Base-by-base conservation (phyloP, 2,113 vertebrate genomes). In the Athene cunicularia region DNA sequence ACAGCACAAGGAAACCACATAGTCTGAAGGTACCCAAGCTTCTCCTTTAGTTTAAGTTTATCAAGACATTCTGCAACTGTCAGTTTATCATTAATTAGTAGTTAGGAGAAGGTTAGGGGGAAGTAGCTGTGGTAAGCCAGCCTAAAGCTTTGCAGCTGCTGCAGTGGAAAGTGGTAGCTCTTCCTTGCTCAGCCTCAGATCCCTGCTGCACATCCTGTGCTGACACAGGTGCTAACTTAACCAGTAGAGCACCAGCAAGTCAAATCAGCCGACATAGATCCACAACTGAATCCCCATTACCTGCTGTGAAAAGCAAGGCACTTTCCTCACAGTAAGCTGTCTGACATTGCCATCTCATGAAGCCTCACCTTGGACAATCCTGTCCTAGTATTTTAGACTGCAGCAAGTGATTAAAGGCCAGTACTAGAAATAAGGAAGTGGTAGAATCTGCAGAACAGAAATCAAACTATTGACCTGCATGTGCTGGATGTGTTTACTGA, bases 261-360 rank as follows among this genome's bases (percentile, higher is more conserved):
- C 4, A 2, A 58, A 80, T 30, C 50, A 71, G 37, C 2, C 53
- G n/a, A 37, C 55, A 22, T 1, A 49, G 39, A 35, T 6, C 43
- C 85, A 75, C 15, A 14, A 81, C 4, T 32, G 50, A 60, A 64
- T 27, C 17, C 33, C n/a, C 11, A 8, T 8, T 32, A 8, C 47
- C 35, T 32, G 33, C 45, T n/a, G 32, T 3, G 45, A 45, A 73
- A 53, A 66, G 39, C 59, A 70, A 53, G 60, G 50, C 33, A 30
- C 5, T 9, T 33, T 43, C 27, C 35, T 56, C 17, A 8, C 59
- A 73, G 64, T 37, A 82, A 81, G 47, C 53, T 70, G 12, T 49
- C 24, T n/a, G 67, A 26, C 56, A 73, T 24, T 5, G 5, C 8
- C 17, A 27, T 3, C 63, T 64, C 1, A 0, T n/a, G 41, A 86